phyloP scores from a whole-genome alignment of 2,797 vertebrate genomes.

The Bovichtus diacanthus region DNA sequence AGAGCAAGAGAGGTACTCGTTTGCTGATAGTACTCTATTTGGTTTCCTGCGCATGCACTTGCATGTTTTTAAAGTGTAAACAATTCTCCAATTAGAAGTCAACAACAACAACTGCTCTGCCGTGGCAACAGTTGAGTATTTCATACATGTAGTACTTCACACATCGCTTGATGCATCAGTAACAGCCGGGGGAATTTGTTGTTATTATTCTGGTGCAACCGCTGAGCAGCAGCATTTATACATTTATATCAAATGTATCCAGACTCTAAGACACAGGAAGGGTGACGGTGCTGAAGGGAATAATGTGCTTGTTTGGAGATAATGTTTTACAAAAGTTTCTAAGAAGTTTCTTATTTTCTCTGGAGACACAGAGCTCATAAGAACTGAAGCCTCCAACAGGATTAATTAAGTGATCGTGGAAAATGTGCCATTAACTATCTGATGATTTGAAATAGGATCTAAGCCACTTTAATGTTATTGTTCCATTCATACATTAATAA shows the following conservation, averaged over 20 bases:
- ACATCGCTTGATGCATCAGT: not conserved
- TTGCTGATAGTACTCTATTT: slow-evolving; percentile 50
- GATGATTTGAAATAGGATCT: not conserved
- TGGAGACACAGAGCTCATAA: not conserved
- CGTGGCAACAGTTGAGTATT: slow-evolving; percentile 37
- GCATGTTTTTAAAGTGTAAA: slow-evolving; percentile 9
- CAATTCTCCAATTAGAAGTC: not conserved
- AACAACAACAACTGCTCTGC: slow-evolving; percentile 13
- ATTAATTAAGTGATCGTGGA: not conserved
- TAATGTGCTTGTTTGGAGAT: not conserved
- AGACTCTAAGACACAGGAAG: not conserved
- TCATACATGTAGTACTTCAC: slow-evolving; percentile 2
- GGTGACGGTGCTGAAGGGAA: not conserved
- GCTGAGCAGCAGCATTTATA: too few species aligned
- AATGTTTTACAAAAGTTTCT: not conserved
- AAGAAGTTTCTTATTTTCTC: too few species aligned
- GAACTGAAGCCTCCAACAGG: not conserved
- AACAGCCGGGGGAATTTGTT: not conserved
- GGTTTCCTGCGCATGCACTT: slow-evolving; percentile 38
- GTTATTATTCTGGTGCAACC: not conserved
- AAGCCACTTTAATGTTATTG: not conserved
- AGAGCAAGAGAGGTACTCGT: slow-evolving; percentile 44
- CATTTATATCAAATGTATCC: not conserved
- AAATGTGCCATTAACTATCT: not conserved
- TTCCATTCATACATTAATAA: not conserved